Evolutionary conservation across 2,113 vertebrate species (phyloP), one percentile per base, ranked within the genome.

Genomic region (Pedetes capensis): DNA sequence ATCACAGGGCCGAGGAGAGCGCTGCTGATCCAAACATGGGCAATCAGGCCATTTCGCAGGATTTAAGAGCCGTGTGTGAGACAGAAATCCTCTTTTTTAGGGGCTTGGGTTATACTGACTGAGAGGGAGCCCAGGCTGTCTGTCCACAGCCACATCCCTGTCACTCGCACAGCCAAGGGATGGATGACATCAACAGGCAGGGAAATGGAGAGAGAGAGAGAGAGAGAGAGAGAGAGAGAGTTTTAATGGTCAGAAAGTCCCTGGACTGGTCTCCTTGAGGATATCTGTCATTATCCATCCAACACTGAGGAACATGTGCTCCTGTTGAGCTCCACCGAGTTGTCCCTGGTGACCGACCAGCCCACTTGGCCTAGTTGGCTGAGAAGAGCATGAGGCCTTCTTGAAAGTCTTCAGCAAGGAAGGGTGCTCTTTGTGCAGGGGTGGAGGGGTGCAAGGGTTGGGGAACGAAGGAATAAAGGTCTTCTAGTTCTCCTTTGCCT

Each of bases 261-360:
- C 59, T 37, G 0, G 2, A 8, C 39, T 4, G 7, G 69, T 8
- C 2, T 37, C 39, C 34, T n/a, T 18, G 34, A 66, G 27, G 13
- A 25, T 23, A 96, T 69, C 82, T 6, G 18, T 79, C 32, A 27
- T 51, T 61, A 61, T 8, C 16, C 64, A 53, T 8, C 23, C 63
- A 27, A 7, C 12, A 20, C 37, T 13, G 34, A 23, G 37, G 44
- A 61, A 9, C 16, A 75, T 37, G 1, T 17, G 39, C 14, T 92
- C 27, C 63, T 18, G 16, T 1, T 7, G 66, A 42, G 4, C 32
- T 74, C 49, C 7, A 5, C 9, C 4, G n/a, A 69, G 9, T 5
- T 12, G 8, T 42, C n/a, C 0, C 0, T 61, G 47, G 17, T 0
- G 1, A 53, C 13, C 42, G 49, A 25, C 1, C 3, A 16, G 32